Conservation (phyloP, 2,888 invertebrate species). For the Phyllotreta cruciferae region DNA sequence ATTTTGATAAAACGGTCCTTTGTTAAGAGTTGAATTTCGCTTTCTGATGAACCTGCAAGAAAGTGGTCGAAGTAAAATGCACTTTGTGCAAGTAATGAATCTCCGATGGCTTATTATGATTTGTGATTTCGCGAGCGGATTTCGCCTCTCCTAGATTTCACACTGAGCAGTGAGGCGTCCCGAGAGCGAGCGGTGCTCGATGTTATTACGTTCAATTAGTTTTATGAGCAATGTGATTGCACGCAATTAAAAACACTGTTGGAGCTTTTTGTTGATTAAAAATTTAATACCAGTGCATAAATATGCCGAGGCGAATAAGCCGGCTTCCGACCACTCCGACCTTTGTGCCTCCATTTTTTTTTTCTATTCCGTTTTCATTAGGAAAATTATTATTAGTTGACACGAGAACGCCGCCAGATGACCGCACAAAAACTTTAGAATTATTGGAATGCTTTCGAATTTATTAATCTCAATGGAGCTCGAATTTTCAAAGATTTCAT, state of each 20-base stretch:
- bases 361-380: slow-evolving; percentile 23
- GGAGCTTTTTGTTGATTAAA: slow-evolving; percentile 57
- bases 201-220: slow-evolving; percentile 58
- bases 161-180: slow-evolving; percentile 30
- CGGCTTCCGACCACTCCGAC: not conserved
- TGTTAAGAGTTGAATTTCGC: no score
- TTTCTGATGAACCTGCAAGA: no score
- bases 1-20: no score
- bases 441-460: no score
- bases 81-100: not conserved
- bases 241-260: slow-evolving; percentile 56
- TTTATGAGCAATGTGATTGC: slow-evolving; percentile 56
- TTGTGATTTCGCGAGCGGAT: not conserved
- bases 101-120: slow-evolving; percentile 7
- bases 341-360: slow-evolving; percentile 2
- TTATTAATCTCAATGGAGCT: no score
- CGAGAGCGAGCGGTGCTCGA: not conserved
- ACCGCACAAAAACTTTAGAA: not conserved
- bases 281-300: slow-evolving; percentile 44
- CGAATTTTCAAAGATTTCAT: no score
- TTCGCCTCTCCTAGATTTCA: slow-evolving; percentile 18
- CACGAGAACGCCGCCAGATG: not conserved
- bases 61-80: no score
- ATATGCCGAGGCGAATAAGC: slow-evolving; percentile 14
- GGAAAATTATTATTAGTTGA: slow-evolving; percentile 19